A percentile compares a stretch with the other conserved stretches of the same genome.
Evolutionary conservation across 1,140 invertebrate species (phyloP).

Genomic region (Trichonephila clavata): DNA sequence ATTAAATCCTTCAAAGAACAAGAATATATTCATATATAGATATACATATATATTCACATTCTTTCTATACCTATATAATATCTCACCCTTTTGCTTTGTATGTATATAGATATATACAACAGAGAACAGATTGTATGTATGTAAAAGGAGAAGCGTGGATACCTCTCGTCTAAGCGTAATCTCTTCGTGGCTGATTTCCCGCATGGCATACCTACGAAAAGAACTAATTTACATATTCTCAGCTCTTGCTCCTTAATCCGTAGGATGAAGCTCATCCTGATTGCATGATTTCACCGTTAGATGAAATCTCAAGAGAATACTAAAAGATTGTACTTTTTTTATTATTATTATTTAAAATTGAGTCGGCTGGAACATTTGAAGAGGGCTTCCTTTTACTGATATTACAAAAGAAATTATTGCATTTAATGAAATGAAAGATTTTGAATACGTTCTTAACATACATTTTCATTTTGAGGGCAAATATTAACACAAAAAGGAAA

Average conservation of each 20-base stretch:
- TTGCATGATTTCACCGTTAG: conserved; percentile 41
- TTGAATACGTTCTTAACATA: not conserved
- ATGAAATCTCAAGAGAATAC: conserved; percentile 37
- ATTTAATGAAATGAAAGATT: not conserved
- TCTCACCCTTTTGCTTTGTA: not conserved
- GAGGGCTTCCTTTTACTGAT: not conserved
- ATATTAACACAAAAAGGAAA: not conserved
- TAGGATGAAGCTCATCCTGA: conserved; percentile 62
- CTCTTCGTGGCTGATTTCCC: conserved; percentile 73
- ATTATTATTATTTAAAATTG: not conserved
- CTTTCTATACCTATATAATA: not conserved
- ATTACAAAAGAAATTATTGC: not conserved
- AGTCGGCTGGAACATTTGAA: not conserved
- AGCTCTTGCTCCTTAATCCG: conserved; percentile 57
- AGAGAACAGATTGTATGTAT: not conserved
- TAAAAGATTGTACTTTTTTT: conserved; percentile 19
- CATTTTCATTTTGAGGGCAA: not conserved
- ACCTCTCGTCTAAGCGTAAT: conserved; percentile 47
- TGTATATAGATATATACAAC: not conserved
- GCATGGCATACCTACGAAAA: conserved; percentile 66
- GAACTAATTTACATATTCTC: conserved; percentile 69
- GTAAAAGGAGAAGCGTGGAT: not conserved
- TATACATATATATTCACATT: not conserved
- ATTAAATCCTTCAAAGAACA: conserved; percentile 31
- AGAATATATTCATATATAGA: not conserved